Conservation (phyloP, 2,797 vertebrate species). For the Melanotaenia parkinsoni region DNA sequence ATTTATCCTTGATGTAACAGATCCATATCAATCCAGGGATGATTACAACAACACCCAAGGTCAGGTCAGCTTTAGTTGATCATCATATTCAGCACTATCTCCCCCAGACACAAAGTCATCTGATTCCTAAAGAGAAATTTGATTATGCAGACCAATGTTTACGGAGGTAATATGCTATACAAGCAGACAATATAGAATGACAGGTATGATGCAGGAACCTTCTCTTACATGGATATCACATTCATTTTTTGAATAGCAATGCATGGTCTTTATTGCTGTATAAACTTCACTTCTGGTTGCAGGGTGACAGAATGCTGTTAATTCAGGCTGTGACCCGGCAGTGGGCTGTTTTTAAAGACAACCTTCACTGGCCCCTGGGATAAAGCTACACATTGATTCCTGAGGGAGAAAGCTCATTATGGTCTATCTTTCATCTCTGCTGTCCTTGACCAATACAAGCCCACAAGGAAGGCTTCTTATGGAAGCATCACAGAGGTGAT, state of each 20-base stretch:
- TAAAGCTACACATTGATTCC: slow-evolving; percentile 74
- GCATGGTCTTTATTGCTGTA: slow-evolving; percentile 13
- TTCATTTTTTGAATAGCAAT: slow-evolving; percentile 25
- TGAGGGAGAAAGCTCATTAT: slow-evolving; percentile 74
- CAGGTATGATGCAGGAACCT: slow-evolving; percentile 8
- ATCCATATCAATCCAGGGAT: slow-evolving; percentile 63
- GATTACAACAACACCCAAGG: slow-evolving; percentile 66
- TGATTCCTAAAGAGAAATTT: slow-evolving; percentile 67
- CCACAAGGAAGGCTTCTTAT: slow-evolving; percentile 55
- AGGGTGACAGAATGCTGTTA: slow-evolving; percentile 46
- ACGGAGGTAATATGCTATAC: slow-evolving; percentile 14
- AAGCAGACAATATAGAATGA: slow-evolving; percentile 37
- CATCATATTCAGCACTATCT: slow-evolving; percentile 70
- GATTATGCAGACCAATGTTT: slow-evolving; percentile 60
- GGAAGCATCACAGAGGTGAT: slow-evolving; percentile 57
- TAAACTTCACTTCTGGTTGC: slow-evolving; percentile 32
- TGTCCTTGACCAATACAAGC: slow-evolving; percentile 76
- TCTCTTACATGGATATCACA: background rate
- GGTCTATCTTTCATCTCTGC: slow-evolving; percentile 73
- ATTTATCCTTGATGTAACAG: slow-evolving; percentile 57
- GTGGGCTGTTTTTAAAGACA: slow-evolving; percentile 63
- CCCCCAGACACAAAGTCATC: slow-evolving; percentile 68
- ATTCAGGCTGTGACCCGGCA: slow-evolving; percentile 34
- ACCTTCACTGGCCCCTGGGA: slow-evolving; percentile 69
- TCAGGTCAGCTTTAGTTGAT: slow-evolving; percentile 64